phyloP scores from a whole-genome alignment of 2,797 vertebrate genomes.

The Lepus oiostolus region DNA sequence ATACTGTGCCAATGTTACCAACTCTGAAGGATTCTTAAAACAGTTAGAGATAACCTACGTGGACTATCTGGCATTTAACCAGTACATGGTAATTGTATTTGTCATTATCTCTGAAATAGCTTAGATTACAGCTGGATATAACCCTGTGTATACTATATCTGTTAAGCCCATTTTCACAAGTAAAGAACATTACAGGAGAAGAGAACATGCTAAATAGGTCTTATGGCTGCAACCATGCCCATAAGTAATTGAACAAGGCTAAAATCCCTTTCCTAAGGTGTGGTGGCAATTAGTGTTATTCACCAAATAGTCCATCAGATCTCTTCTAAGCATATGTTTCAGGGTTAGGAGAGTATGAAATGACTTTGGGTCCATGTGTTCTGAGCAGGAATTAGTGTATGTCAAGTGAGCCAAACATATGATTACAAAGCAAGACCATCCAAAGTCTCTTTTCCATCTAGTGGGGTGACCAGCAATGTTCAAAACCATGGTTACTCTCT shows the following conservation, averaged over 20 bases:
- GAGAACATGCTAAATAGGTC: neutral
- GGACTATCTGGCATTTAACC: neutral
- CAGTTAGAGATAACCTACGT: neutral
- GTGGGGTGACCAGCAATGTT: neutral
- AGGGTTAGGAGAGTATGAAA: neutral
- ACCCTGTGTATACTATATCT: neutral
- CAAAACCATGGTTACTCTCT: neutral
- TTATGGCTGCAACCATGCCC: neutral
- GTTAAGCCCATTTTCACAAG: neutral
- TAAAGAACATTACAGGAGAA: neutral
- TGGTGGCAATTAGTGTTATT: neutral
- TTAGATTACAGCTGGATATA: neutral
- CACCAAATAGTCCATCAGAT: neutral
- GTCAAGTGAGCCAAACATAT: neutral
- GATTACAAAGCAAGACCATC: slow-evolving; percentile 41
- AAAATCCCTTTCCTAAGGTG: neutral
- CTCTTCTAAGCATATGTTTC: neutral
- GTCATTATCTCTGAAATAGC: neutral
- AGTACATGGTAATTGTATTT: neutral
- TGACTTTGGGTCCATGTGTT: neutral
- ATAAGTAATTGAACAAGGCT: neutral
- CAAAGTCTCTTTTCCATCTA: neutral
- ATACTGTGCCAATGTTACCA: neutral
- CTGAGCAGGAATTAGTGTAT: neutral
- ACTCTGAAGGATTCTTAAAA: neutral